Evolutionary conservation across 2,113 vertebrate genomes (phyloP).

Genomic region (Acanthisitta chloris): DNA sequence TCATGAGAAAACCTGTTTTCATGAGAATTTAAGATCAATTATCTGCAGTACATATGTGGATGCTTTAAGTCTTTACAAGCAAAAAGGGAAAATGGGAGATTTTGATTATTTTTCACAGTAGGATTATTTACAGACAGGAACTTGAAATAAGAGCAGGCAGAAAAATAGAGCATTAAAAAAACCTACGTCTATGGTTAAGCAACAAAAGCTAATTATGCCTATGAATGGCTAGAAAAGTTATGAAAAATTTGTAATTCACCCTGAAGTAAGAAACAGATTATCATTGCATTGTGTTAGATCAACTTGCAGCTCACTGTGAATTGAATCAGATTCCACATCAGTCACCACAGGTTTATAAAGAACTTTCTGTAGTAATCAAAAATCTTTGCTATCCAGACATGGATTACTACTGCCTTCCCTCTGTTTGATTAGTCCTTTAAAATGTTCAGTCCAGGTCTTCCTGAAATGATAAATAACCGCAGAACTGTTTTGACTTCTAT

Average conservation of each 20-base stretch:
- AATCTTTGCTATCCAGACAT: not conserved
- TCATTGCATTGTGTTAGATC: not conserved
- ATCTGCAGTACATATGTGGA: not conserved
- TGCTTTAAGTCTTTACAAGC: not conserved
- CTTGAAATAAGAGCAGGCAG: not conserved
- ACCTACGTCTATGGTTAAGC: not conserved
- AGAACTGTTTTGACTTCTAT: not conserved
- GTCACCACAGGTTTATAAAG: not conserved
- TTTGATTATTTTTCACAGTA: not conserved
- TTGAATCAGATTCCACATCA: not conserved
- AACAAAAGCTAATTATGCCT: not conserved
- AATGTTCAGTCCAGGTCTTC: not conserved
- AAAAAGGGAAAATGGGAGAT: not conserved
- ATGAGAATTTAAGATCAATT: not conserved
- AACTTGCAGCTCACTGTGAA: not conserved
- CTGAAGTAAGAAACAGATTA: not conserved
- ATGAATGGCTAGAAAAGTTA: not conserved
- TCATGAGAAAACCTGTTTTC: not conserved
- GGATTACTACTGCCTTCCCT: not conserved
- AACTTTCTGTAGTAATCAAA: not conserved
- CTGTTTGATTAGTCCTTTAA: not conserved
- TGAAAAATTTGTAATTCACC: not conserved
- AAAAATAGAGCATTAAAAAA: not conserved
- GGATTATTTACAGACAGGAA: not conserved
- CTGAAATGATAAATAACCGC: not conserved